Conservation (phyloP, 2,888 invertebrate genomes). For the Eupithecia centaureata region DNA sequence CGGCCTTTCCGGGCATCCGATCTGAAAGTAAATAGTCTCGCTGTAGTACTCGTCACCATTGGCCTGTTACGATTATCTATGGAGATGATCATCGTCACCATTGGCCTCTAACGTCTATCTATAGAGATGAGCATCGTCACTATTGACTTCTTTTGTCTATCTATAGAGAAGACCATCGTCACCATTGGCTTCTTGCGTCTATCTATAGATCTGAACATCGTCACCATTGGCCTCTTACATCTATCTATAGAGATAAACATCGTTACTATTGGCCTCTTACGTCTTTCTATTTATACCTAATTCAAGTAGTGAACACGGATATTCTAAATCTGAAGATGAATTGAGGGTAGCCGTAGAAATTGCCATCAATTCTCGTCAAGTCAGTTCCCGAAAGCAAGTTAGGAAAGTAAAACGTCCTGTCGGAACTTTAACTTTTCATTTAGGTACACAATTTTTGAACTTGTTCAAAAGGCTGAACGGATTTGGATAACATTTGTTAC, state of each 20-base stretch:
- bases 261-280: not conserved
- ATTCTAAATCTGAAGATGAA: not conserved
- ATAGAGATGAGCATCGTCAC: not conserved
- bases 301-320: not conserved
- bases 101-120: slow-evolving; percentile 8
- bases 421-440: too few relatives aligned
- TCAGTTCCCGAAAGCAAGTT: too few relatives aligned
- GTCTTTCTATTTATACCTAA: not conserved
- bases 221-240: not conserved
- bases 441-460: too few relatives aligned
- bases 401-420: too few relatives aligned
- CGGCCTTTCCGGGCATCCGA: slow-evolving; percentile 57
- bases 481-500: too few relatives aligned
- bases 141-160: not conserved
- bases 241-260: not conserved
- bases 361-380: not conserved
- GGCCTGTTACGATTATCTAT: not conserved
- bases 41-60: slow-evolving; percentile 47
- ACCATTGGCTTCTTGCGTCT: not conserved
- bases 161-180: not conserved
- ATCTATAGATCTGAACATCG: not conserved
- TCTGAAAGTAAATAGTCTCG: slow-evolving; percentile 75
- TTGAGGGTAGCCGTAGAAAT: not conserved
- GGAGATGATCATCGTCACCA: not conserved
- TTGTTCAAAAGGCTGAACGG: too few relatives aligned